These are phyloP conservation scores for Illadopsis cleaveri DNA, from an alignment of 2,113 vertebrate genomes.

Conservation along the genomic window DNA sequence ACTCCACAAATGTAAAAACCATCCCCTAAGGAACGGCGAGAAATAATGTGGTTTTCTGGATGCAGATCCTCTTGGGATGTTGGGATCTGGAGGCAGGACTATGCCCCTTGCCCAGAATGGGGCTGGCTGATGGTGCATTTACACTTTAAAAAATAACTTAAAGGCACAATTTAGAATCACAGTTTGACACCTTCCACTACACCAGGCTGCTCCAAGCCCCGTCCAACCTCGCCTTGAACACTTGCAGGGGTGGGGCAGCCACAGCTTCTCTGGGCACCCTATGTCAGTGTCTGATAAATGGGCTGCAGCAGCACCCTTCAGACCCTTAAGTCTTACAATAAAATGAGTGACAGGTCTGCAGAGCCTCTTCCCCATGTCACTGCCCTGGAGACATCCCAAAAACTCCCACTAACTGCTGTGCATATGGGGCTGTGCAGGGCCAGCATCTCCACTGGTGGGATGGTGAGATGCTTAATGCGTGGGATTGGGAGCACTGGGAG, in stretches of 20 bases:
- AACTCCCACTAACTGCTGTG: neutral
- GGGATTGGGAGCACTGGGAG: neutral
- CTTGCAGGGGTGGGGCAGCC: neutral
- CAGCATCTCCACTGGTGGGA: neutral
- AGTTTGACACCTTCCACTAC: neutral
- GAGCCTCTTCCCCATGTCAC: rapidly evolving
- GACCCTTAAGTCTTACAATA: neutral
- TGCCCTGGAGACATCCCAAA: neutral
- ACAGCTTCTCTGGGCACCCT: neutral
- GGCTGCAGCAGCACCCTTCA: neutral
- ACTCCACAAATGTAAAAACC: neutral
- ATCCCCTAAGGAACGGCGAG: neutral
- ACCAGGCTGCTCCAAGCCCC: neutral
- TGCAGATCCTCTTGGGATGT: neutral
- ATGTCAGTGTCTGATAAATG: neutral
- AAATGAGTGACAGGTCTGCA: neutral
- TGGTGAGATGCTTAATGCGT: rapidly evolving
- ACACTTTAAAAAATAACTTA: neutral
- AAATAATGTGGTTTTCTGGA: neutral
- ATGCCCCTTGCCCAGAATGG: neutral
- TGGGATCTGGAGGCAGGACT: neutral
- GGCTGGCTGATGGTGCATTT: neutral
- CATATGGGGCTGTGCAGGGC: rapidly evolving
- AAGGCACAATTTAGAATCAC: neutral
- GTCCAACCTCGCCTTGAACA: neutral